phyloP scores from a whole-genome alignment of 2,797 vertebrate genomes.

The Melanotaenia parkinsoni region DNA sequence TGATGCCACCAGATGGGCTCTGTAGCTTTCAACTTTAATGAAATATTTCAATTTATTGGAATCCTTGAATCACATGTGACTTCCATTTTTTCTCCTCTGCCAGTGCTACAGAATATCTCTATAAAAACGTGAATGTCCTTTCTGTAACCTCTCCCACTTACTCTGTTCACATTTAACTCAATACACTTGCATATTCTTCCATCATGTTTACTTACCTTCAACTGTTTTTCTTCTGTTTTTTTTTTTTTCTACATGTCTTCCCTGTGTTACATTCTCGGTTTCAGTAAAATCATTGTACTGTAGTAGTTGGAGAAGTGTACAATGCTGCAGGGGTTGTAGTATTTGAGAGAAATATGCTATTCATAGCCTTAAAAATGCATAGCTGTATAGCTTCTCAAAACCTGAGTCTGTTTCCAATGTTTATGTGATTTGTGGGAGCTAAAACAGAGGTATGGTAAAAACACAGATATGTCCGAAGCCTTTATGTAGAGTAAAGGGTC shows the following conservation, averaged over 20 bases:
- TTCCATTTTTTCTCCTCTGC: neutral
- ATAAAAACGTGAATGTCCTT: neutral
- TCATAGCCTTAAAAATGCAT: slow-evolving; percentile 9
- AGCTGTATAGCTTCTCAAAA: neutral
- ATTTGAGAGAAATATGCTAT: slow-evolving; percentile 33
- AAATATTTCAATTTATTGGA: neutral
- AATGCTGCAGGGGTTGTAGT: slow-evolving; percentile 15
- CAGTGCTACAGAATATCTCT: neutral
- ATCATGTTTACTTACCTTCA: neutral
- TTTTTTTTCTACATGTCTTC: neutral
- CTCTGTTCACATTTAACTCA: neutral
- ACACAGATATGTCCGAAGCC: slow-evolving; percentile 2
- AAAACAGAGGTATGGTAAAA: slow-evolving; percentile 13
- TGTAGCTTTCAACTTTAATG: neutral
- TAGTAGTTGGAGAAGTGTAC: slow-evolving; percentile 7
- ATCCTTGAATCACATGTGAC: neutral
- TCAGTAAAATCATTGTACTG: neutral
- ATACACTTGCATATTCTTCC: neutral
- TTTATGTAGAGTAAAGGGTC: neutral
- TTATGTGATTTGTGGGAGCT: slow-evolving; percentile 26
- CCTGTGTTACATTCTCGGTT: neutral
- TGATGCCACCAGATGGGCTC: neutral
- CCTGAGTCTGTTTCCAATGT: slow-evolving; percentile 15
- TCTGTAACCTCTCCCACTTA: neutral
- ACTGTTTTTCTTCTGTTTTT: neutral